Percentiles rank a stretch among this genome's conserved stretches.
Conservation (phyloP, 2,797 vertebrate species). For the Eospalax fontanierii region DNA sequence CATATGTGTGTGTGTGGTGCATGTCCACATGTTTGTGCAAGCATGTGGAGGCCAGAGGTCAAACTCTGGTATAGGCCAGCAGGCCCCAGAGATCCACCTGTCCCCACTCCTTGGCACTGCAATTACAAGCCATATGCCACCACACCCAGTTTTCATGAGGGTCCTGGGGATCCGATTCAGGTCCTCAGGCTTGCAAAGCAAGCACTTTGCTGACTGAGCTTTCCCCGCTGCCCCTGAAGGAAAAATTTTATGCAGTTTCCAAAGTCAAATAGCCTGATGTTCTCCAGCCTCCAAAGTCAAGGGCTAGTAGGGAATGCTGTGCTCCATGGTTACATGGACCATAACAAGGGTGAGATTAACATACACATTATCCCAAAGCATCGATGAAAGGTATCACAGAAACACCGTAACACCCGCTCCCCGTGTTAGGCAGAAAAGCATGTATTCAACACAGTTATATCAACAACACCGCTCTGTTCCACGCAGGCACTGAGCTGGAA, state of each 20-base stretch:
- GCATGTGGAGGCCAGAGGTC: not conserved
- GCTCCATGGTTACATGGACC: not conserved
- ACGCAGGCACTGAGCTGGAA: not conserved
- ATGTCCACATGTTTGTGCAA: too few relatives aligned
- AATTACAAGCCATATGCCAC: not conserved
- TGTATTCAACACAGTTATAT: not conserved
- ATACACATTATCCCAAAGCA: not conserved
- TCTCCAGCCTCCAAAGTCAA: not conserved
- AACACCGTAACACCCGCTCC: not conserved
- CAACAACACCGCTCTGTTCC: not conserved
- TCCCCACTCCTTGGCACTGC: not conserved
- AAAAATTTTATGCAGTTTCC: not conserved
- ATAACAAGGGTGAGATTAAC: not conserved
- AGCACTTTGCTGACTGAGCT: not conserved
- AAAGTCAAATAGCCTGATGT: not conserved
- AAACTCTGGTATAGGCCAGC: not conserved
- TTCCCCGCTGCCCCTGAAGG: not conserved
- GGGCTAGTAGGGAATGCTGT: not conserved
- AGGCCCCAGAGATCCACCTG: not conserved
- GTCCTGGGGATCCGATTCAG: not conserved
- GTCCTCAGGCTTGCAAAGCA: not conserved
- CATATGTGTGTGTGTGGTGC: too few relatives aligned
- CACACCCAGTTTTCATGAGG: not conserved
- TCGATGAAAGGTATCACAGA: not conserved
- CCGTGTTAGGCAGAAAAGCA: not conserved